Evolutionary conservation across 2,888 invertebrate species (phyloP).

Genomic region (Archips crataeganus): DNA sequence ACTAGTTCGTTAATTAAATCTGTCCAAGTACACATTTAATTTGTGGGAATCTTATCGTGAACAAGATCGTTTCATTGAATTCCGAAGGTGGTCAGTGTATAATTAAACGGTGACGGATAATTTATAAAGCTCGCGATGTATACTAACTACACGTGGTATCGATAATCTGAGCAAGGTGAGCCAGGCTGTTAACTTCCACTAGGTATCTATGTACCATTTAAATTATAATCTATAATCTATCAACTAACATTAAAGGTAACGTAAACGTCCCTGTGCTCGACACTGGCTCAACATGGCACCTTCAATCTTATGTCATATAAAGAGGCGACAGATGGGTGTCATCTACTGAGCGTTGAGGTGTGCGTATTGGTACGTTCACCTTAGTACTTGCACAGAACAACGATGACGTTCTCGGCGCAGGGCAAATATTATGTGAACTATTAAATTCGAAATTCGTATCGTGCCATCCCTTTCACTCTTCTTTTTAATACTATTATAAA

Average conservation of each 20-base stretch:
- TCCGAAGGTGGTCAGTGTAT: constrained; percentile 54
- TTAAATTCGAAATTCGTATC: too few relatives aligned
- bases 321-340: too few relatives aligned
- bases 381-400: too few relatives aligned
- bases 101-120: constrained; percentile 66
- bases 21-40: constrained; percentile 37
- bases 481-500: too few relatives aligned
- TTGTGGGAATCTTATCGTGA: constrained; percentile 50
- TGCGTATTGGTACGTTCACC: too few relatives aligned
- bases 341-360: too few relatives aligned
- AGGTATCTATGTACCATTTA: not conserved
- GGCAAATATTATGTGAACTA: too few relatives aligned
- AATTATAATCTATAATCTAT: not conserved
- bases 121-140: constrained; percentile 57
- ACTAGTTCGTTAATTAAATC: constrained; percentile 50
- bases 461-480: too few relatives aligned
- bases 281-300: too few relatives aligned
- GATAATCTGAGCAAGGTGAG: constrained; percentile 16
- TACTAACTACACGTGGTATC: constrained; percentile 7
- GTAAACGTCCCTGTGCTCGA: too few relatives aligned
- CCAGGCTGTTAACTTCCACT: constrained; percentile 6
- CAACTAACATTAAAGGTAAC: not conserved
- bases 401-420: too few relatives aligned
- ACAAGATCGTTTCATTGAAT: constrained; percentile 56
- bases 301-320: too few relatives aligned